Evolutionary conservation across 2,113 vertebrate species (phyloP), one percentile per base, ranked within the genome.

Genomic region (Gobius niger): DNA sequence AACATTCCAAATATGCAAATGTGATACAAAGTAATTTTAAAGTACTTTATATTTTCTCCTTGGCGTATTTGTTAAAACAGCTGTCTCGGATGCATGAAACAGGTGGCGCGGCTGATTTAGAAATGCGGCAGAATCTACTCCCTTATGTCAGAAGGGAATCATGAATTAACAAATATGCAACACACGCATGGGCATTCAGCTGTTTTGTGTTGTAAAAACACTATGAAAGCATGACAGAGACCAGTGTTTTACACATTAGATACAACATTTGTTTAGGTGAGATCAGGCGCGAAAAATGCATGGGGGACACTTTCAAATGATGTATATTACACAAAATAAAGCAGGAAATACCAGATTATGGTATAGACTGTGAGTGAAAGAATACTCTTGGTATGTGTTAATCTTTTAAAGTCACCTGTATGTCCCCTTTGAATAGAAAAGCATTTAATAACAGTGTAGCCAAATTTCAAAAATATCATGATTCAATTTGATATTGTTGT

Each of bases 71-170:
- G 44, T 65, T 66, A 9, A 70, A 70, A 19, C 8, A 40, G 8
- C 44, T 67, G 42, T 9, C 13, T 41, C 47, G 9, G 7, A 18
- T 19, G 34, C 47, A 44, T 53, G 13, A 19, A 41, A 65, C 47
- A 67, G 24, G 49, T 63, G 34, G 44, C 41, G 41, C 14, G 9
- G 51, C 63, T 70, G 50, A 70, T 47, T 47, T 44, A 44, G 18
- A 18, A 19, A 54, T 65, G n/a, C 44, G 18, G 15, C 44, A 40
- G n/a, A 72, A 72, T 72, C 6, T 44, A 51, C 12, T 56, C 47
- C 8, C 16, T 66, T 11, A 46, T 59, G 72, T 68, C 62, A 14
- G 7, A 59, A 47, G 47, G 9, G 10, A 68, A 51, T 47, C 7
- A 61, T 11, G 46, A 61, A 47, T 34, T 16, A 64, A 57, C 51